Evolutionary conservation across 1,140 invertebrate species (phyloP), one percentile per base, ranked within the genome.

Genomic region (Macrobrachium nipponense): DNA sequence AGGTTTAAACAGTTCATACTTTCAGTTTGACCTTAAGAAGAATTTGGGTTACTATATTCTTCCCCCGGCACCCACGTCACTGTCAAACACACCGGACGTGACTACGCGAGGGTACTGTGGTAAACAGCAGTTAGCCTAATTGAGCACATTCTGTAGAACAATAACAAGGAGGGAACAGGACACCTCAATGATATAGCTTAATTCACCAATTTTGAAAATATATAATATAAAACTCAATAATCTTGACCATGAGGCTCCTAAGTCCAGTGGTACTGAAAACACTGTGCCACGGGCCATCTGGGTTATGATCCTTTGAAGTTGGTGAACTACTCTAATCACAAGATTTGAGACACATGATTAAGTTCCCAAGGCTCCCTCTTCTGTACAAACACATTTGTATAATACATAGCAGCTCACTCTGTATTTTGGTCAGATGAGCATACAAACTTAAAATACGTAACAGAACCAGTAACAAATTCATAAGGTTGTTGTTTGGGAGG

Each of bases 91-190:
- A 62, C 44, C 59, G 60, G 84, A 86, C 66, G 77, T 80, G 84
- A 61, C 59, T 62, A 73, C 84, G 14, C 68, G 77, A 80, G 77
- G 84, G 84, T 78, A 86, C 66, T 75, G 78, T 80, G 75, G 80
- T 78, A 80, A 51, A 80, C 84, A 86, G 84, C 77, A 86, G 84
- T 86, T 86, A 86, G 84, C 84, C 84, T 86, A 86, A 86, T 86
- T 86, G 84, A 86, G 84, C 84, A 86, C 84, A 86, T 86, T 86
- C 84, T 86, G 84, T 86, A 86, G 77, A 86, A 80, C 84, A 86
- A 86, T 86, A 86, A 86, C 84, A 86, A 86, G 84, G 84, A 86
- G 84, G 84, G 84, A 86, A 86, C 84, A 86, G 80, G 84, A 86
- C 84, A 86, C 84, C 84, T 86, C 84, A 80, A 80, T 86, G 84